Conservation (phyloP, 2,888 invertebrate genomes). For the Bombyx huttoni region DNA sequence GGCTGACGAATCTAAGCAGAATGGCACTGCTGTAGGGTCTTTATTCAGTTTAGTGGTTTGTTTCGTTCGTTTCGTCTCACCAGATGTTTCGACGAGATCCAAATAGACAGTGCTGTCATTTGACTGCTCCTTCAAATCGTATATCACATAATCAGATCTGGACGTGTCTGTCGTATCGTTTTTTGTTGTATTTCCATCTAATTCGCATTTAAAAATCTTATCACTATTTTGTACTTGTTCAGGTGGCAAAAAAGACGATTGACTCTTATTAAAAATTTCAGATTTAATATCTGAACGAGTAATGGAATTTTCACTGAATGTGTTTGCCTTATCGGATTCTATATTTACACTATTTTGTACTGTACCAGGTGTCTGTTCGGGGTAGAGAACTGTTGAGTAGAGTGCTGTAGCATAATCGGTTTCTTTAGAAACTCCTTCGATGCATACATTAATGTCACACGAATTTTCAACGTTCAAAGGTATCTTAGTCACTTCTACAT, state of each 20-base stretch:
- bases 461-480: neutral
- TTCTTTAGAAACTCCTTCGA: neutral
- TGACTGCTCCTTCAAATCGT: constrained; percentile 15
- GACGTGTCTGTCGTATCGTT: constrained; percentile 8
- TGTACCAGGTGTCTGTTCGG: constrained; percentile 27
- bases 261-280: neutral
- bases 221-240: constrained; percentile 50
- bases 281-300: neutral
- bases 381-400: neutral
- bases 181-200: constrained; percentile 6
- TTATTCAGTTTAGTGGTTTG: constrained; percentile 18
- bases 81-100: constrained; percentile 51
- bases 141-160: constrained; percentile 23
- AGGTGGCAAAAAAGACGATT: constrained; percentile 28
- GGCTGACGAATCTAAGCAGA: constrained; percentile 13
- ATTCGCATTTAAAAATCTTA: constrained; percentile 14
- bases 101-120: constrained; percentile 40
- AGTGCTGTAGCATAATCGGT: neutral
- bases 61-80: constrained; percentile 27
- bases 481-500: neutral
- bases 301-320: neutral
- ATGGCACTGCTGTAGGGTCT: constrained; percentile 18
- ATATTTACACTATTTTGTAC: constrained; percentile 26
- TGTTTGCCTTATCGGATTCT: neutral
- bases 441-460: neutral